These are phyloP conservation scores for Epirrhoe tristata DNA, from an alignment of 2,888 invertebrate genomes.

Conservation along the genomic window DNA sequence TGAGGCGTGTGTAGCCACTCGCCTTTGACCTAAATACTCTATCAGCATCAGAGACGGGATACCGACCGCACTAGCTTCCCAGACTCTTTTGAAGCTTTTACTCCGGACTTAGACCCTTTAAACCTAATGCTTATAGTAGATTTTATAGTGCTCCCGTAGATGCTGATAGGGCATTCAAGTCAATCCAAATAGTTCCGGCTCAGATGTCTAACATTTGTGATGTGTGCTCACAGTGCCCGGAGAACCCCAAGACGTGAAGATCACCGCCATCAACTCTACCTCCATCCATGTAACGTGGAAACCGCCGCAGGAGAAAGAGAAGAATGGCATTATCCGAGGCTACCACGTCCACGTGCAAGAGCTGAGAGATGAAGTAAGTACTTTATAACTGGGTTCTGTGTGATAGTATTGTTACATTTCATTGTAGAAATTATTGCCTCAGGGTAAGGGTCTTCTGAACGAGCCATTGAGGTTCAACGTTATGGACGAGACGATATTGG, in stretches of 20 bases:
- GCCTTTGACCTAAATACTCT: slow-evolving; percentile 78
- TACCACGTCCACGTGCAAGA: slow-evolving; percentile 98
- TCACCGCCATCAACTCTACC: slow-evolving; percentile 96
- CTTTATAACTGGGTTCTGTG: background rate
- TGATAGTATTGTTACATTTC: slow-evolving; percentile 20
- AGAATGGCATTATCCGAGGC: slow-evolving; percentile 97
- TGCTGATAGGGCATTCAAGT: slow-evolving; percentile 85
- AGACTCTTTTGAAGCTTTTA: slow-evolving; percentile 59
- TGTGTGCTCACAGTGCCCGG: slow-evolving; percentile 94
- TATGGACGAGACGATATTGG: slow-evolving; percentile 90
- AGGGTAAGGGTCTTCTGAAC: slow-evolving; percentile 92
- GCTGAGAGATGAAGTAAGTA: slow-evolving; percentile 91
- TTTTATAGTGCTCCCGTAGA: slow-evolving; percentile 80
- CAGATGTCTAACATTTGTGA: slow-evolving; percentile 55
- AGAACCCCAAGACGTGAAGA: slow-evolving; percentile 97
- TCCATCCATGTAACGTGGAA: slow-evolving; percentile 98
- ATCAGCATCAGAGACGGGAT: slow-evolving; percentile 80
- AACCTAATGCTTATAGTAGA: slow-evolving; percentile 71
- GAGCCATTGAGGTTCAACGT: slow-evolving; percentile 95
- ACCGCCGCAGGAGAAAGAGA: slow-evolving; percentile 95
- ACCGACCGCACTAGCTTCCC: slow-evolving; percentile 74
- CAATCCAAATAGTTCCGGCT: slow-evolving; percentile 54
- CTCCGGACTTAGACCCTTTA: slow-evolving; percentile 64
- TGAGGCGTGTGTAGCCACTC: slow-evolving; percentile 72
- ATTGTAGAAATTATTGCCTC: slow-evolving; percentile 30